A percentile compares a stretch with the other conserved stretches of the same genome.
phyloP scores from a whole-genome alignment of 2,888 invertebrate genomes.

The Embidobia sp. region DNA sequence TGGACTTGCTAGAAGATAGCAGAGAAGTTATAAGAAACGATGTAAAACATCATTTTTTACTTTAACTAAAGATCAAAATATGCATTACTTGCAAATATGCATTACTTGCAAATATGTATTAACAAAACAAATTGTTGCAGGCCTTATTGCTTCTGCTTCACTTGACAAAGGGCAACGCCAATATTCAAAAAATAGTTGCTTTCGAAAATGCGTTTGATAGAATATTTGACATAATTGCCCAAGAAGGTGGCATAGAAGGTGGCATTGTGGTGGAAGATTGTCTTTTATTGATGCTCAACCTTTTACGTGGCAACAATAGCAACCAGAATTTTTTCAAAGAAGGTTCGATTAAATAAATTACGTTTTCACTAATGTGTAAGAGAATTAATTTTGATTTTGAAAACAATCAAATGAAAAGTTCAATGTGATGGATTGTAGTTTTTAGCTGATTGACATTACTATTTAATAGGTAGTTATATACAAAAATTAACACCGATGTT shows the following conservation, averaged over 20 bases:
- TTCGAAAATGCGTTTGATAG: constrained; percentile 99
- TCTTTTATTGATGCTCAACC: constrained; percentile 93
- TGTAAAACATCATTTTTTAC: constrained; percentile 12
- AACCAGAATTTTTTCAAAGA: constrained; percentile 99
- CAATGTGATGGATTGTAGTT: too few species aligned
- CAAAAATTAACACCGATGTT: constrained; percentile 95
- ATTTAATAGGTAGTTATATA: constrained; percentile 91
- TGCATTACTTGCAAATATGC: too few species aligned
- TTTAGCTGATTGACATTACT: too few species aligned
- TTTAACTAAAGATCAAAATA: too few species aligned
- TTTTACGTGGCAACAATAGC: constrained; percentile 96
- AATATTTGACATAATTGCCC: constrained; percentile 94
- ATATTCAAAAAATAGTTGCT: constrained; percentile 99
- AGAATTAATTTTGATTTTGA: too few species aligned
- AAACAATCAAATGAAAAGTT: too few species aligned
- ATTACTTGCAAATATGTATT: neutral
- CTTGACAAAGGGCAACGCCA: constrained; percentile 96
- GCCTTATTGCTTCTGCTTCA: constrained; percentile 94
- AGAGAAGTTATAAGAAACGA: constrained; percentile 97
- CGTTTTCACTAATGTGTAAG: too few species aligned
- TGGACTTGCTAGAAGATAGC: constrained; percentile 96
- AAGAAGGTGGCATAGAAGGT: constrained; percentile 96
- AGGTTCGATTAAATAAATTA: too few species aligned
- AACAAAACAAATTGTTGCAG: constrained; percentile 76
- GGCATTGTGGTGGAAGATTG: constrained; percentile 99